Conservation (phyloP, 1,140 invertebrate species). For the Plodia interpunctella region DNA sequence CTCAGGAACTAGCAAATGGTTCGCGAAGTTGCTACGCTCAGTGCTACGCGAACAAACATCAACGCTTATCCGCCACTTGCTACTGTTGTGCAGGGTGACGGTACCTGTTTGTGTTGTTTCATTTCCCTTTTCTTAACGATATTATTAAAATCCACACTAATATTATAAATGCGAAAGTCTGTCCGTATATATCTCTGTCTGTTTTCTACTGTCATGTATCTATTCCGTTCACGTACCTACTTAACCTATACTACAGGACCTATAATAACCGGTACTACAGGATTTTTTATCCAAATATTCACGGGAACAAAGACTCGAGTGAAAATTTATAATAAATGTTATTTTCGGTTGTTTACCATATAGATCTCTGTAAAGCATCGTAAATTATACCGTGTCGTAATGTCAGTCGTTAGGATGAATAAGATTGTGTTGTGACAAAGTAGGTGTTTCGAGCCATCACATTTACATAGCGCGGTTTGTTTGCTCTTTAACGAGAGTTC, state of each 20-base stretch:
- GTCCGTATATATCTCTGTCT: too few relatives aligned
- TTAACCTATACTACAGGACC: too few relatives aligned
- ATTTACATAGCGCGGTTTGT: not conserved
- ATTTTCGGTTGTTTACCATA: not conserved
- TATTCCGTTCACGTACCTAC: too few relatives aligned
- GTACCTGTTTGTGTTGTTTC: too few relatives aligned
- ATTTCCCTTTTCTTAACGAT: too few relatives aligned
- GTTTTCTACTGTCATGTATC: too few relatives aligned
- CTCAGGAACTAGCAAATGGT: not conserved
- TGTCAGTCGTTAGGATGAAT: not conserved
- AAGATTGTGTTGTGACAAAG: conserved; percentile 3
- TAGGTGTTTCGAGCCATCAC: not conserved
- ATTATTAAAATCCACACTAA: not conserved
- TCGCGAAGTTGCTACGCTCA: not conserved
- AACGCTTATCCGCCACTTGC: not conserved
- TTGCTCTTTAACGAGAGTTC: not conserved
- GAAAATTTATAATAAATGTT: too few relatives aligned
- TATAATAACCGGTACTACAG: too few relatives aligned
- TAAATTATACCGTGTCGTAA: not conserved
- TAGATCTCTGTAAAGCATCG: not conserved
- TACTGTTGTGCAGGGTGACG: not conserved
- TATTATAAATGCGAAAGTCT: too few relatives aligned
- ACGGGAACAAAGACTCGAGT: too few relatives aligned
- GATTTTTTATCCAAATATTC: too few relatives aligned
- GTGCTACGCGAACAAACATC: not conserved